A percentile compares a stretch with the other conserved stretches of the same genome.
Conservation (phyloP, 2,888 invertebrate genomes). For the Rhimphoctona megacephalus region DNA sequence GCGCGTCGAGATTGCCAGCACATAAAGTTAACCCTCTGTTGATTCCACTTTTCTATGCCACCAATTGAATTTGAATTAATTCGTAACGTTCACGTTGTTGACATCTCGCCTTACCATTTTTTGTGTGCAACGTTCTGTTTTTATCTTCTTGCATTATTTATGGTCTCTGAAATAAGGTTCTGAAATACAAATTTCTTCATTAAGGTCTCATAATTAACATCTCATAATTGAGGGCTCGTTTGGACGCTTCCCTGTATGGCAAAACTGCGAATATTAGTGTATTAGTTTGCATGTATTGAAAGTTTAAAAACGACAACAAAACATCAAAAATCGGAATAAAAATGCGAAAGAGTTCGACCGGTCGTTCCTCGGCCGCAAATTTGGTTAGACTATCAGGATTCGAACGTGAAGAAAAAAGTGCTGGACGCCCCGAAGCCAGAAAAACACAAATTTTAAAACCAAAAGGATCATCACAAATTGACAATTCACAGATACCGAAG, state of each 20-base stretch:
- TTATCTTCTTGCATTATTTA: background rate
- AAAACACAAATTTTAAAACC: conserved; percentile 70
- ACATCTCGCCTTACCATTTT: no score
- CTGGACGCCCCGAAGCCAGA: conserved; percentile 70
- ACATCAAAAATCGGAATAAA: conserved; percentile 15
- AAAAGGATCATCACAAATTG: conserved; percentile 66
- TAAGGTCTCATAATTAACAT: background rate
- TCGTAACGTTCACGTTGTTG: background rate
- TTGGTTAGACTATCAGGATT: conserved; percentile 76
- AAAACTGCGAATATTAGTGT: background rate
- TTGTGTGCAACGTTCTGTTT: background rate
- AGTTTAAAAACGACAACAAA: background rate
- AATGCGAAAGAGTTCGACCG: conserved; percentile 73
- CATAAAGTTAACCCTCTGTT: background rate
- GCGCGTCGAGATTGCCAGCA: background rate
- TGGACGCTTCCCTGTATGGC: background rate
- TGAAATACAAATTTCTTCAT: background rate
- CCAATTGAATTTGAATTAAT: conserved; percentile 13
- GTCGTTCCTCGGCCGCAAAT: conserved; percentile 77
- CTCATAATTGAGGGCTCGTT: background rate
- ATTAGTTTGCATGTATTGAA: background rate
- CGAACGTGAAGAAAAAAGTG: conserved; percentile 74
- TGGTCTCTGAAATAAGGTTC: background rate
- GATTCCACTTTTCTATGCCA: background rate
- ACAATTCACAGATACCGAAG: conserved; percentile 78